Evolutionary conservation across 2,797 vertebrate species (phyloP).

Genomic region (Schizopygopsis pylzovi): DNA sequence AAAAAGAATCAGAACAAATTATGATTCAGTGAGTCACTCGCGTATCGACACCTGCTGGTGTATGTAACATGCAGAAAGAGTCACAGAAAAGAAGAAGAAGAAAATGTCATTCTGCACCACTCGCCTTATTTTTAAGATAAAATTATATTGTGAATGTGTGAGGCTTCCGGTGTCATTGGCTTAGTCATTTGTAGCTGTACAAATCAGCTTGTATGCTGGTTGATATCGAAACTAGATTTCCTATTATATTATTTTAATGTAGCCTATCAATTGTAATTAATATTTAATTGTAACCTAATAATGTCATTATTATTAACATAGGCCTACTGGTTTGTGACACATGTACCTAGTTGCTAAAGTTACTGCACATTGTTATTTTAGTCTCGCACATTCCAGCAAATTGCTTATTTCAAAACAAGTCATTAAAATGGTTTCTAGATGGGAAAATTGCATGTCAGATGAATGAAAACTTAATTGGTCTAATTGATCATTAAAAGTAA

Average conservation of each 20-base stretch:
- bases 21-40: not conserved
- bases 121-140: not conserved
- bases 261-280: too few species aligned
- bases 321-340: too few species aligned
- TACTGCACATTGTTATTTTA: too few species aligned
- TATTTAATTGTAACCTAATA: too few species aligned
- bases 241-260: too few species aligned
- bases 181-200: too few species aligned
- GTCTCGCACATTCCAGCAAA: not conserved
- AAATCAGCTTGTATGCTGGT: too few species aligned
- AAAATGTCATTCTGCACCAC: not conserved
- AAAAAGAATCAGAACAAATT: not conserved
- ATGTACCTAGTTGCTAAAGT: too few species aligned
- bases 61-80: not conserved
- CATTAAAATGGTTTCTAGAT: not conserved
- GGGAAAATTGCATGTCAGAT: not conserved
- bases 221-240: too few species aligned
- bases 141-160: too few species aligned
- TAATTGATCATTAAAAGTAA: not conserved
- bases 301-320: too few species aligned
- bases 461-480: not conserved
- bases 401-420: not conserved
- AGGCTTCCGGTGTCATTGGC: too few species aligned
- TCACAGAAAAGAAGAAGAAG: not conserved
- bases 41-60: not conserved